These are phyloP conservation scores for mouse (Mus musculus) DNA, from an alignment of 2,113 vertebrate genomes.

Conservation along the genomic window GRCm39 chr8:46171501-46172000, in stretches of 20 bases:
- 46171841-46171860: not conserved
- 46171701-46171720: not conserved
- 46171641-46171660: constrained; percentile 35
- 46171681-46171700: not conserved
- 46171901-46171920: not conserved
- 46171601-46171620: not conserved
- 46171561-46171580: constrained; percentile 46
- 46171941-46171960: not conserved
- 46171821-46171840: not conserved
- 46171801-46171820: not conserved
- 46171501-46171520: not conserved
- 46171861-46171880: not conserved
- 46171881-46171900: not conserved
- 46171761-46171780: not conserved
- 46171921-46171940: not conserved
- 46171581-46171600: constrained; percentile 5
- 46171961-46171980: not conserved
- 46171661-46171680: not conserved
- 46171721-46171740: constrained; percentile 26
- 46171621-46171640: constrained; percentile 9
- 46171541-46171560: constrained; percentile 6
- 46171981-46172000: not conserved
- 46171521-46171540: constrained; percentile 25
- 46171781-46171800: not conserved
- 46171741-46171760: not conserved